phyloP scores from a whole-genome alignment of 2,797 vertebrate genomes.

The Hemibagrus guttatus region DNA sequence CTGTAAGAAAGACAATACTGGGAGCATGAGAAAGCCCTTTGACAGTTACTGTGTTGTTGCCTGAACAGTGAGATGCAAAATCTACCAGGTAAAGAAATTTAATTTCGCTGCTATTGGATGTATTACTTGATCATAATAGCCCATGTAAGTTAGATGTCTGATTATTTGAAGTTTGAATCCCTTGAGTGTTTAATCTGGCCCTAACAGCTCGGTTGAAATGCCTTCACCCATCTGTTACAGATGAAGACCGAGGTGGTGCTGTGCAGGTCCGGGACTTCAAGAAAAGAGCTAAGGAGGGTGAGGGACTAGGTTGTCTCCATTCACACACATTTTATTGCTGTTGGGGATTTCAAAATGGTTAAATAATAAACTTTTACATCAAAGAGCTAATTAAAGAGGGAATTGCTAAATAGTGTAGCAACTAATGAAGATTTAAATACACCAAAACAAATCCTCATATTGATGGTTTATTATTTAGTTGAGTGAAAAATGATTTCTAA shows the following conservation, averaged over 20 bases:
- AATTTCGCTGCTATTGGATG: not conserved
- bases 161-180: not conserved
- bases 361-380: not conserved
- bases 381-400: not conserved
- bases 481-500: not conserved
- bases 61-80: not conserved
- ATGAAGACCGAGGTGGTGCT: slow-evolving; percentile 81
- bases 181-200: not conserved
- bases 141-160: not conserved
- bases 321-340: not conserved
- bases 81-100: not conserved
- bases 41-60: not conserved
- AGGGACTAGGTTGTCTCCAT: slow-evolving; percentile 42
- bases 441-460: not conserved
- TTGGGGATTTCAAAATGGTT: not conserved
- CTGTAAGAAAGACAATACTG: not conserved
- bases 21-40: not conserved
- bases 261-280: slow-evolving; percentile 88
- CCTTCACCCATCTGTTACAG: slow-evolving; percentile 71
- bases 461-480: not conserved
- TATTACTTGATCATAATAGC: not conserved
- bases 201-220: not conserved
- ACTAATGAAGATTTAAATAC: not conserved
- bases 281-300: slow-evolving; percentile 92
- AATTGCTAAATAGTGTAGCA: not conserved